phyloP scores from a whole-genome alignment of 2,888 invertebrate species.

The Andrena flavipes region DNA sequence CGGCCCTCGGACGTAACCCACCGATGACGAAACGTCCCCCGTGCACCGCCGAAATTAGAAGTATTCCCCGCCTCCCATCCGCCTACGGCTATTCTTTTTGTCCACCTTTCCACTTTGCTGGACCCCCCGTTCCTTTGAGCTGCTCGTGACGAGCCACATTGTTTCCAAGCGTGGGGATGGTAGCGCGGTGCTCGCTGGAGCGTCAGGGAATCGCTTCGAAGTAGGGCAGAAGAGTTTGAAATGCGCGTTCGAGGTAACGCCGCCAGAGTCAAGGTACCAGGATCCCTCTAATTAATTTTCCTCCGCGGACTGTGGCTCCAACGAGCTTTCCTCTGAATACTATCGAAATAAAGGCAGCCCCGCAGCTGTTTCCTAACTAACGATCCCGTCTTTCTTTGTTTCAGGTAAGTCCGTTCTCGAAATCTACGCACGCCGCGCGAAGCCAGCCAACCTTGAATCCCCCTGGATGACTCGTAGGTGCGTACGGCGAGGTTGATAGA shows the following conservation, averaged over 20 bases:
- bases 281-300: no score
- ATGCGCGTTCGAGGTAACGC: no score
- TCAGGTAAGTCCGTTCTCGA: slow-evolving; percentile 70
- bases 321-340: no score
- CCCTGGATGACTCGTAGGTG: not conserved
- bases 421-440: not conserved
- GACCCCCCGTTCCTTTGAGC: slow-evolving; percentile 17
- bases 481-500: no score
- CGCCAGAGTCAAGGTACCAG: no score
- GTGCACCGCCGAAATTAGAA: slow-evolving; percentile 63
- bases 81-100: not conserved
- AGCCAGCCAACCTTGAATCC: not conserved
- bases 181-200: not conserved
- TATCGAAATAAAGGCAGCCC: no score
- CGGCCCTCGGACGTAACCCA: slow-evolving; percentile 52
- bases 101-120: not conserved
- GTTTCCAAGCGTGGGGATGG: not conserved
- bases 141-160: not conserved
- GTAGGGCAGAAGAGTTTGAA: not conserved
- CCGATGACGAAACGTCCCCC: slow-evolving; percentile 64
- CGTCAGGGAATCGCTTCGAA: slow-evolving; percentile 23
- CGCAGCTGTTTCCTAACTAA: not conserved
- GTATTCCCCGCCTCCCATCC: not conserved
- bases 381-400: slow-evolving; percentile 50
- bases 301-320: no score